These are phyloP conservation scores for Siniperca knerii DNA, from an alignment of 2,113 vertebrate species.

Conservation along the genomic window DNA sequence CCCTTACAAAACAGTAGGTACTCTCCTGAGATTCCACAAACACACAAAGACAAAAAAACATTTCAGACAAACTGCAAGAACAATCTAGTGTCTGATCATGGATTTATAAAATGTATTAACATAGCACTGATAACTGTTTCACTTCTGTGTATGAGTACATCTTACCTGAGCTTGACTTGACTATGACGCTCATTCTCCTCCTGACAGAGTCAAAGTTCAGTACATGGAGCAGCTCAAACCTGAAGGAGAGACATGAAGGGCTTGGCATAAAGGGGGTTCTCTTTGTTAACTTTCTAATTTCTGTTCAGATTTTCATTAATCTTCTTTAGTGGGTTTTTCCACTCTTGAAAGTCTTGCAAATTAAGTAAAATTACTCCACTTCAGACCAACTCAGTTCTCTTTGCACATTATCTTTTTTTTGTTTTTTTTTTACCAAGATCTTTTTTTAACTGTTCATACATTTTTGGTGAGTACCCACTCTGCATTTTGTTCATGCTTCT, in stretches of 20 bases:
- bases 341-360: not conserved
- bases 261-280: not conserved
- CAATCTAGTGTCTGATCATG: not conserved
- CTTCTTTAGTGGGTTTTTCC: not conserved
- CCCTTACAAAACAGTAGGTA: constrained; percentile 97
- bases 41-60: not conserved
- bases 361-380: not conserved
- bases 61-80: constrained; percentile 10
- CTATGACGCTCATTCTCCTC: constrained; percentile 97
- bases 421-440: not conserved
- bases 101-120: not conserved
- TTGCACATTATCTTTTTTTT: not conserved
- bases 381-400: not conserved
- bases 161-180: constrained; percentile 90
- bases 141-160: not conserved
- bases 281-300: not conserved
- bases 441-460: not conserved
- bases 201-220: constrained; percentile 97
- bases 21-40: constrained; percentile 85
- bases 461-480: not conserved
- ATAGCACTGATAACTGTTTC: not conserved
- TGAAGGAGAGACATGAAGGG: constrained; percentile 63
- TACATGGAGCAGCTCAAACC: constrained; percentile 93
- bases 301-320: not conserved
- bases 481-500: not conserved